Evolutionary conservation across 1,140 invertebrate species (phyloP).

Genomic region (Elymnias hypermnestra): DNA sequence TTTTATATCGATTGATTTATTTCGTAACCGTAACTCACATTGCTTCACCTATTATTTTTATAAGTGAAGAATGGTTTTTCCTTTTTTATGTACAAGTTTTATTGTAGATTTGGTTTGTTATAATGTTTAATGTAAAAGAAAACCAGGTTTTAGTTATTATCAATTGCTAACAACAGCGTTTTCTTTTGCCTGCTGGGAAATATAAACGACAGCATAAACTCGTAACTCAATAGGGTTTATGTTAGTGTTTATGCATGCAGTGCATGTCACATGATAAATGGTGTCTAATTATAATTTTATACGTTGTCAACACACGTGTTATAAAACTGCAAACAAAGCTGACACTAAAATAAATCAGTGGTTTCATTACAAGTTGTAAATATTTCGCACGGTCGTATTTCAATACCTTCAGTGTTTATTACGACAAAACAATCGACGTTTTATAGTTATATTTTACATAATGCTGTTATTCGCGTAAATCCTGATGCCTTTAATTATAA

Average conservation of each 20-base stretch:
- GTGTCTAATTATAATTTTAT: conserved; percentile 1
- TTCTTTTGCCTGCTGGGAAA: no score
- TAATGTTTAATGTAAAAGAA: background rate
- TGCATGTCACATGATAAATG: conserved; percentile 1
- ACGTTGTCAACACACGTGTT: conserved; percentile 13
- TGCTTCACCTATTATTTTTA: no score
- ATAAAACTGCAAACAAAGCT: conserved; percentile 14
- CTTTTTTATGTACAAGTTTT: no score
- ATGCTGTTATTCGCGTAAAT: background rate
- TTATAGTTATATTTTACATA: background rate
- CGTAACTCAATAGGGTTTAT: background rate
- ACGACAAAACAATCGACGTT: background rate
- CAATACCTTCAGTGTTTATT: background rate
- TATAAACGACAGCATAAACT: background rate
- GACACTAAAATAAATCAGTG: conserved; percentile 22
- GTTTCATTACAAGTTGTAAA: conserved; percentile 19
- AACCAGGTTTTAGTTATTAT: background rate
- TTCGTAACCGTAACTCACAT: no score
- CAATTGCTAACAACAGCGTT: background rate
- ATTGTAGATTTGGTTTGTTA: no score
- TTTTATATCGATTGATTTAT: no score
- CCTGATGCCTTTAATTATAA: no score
- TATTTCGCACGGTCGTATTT: conserved; percentile 5
- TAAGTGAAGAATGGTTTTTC: no score
- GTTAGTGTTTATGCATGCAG: background rate